phyloP scores from a whole-genome alignment of 2,888 invertebrate genomes.

The Leptarthrus brevirostris region DNA sequence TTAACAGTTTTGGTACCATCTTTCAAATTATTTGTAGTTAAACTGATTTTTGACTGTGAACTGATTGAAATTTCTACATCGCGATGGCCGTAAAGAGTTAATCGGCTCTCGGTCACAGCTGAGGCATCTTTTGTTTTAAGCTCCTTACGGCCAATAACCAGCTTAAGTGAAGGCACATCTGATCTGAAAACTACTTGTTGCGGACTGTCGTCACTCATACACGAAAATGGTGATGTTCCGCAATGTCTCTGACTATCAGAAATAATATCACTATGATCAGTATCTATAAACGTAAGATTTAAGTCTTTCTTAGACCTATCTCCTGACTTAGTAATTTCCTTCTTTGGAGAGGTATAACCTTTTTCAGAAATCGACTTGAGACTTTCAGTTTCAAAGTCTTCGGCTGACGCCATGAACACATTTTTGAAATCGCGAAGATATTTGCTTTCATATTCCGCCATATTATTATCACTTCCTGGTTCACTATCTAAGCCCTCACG shows the following conservation, averaged over 20 bases:
- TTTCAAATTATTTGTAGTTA: conserved; percentile 61
- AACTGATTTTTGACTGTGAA: conserved; percentile 70
- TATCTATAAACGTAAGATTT: conserved; percentile 50
- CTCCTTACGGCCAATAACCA: conserved; percentile 70
- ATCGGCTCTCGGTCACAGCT: conserved; percentile 69
- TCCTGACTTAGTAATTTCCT: neutral
- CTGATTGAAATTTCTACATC: conserved; percentile 71
- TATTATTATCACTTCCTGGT: neutral
- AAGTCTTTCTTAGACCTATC: conserved; percentile 49
- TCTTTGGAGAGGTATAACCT: neutral
- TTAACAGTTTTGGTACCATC: conserved; percentile 48
- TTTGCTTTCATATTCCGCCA: conserved; percentile 11
- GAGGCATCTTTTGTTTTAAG: conserved; percentile 69
- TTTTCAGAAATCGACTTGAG: conserved; percentile 31
- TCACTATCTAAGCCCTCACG: conserved; percentile 47
- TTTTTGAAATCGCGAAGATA: conserved; percentile 14
- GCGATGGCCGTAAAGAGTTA: conserved; percentile 69
- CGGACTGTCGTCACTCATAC: conserved; percentile 49
- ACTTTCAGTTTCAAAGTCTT: conserved; percentile 56
- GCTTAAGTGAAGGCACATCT: conserved; percentile 64
- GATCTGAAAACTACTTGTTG: conserved; percentile 24
- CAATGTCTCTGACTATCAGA: conserved; percentile 49
- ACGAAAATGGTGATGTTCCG: conserved; percentile 55
- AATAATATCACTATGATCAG: conserved; percentile 25
- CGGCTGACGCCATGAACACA: conserved; percentile 53